Conservation (phyloP, 64 coral and sea anemone species). For the Pocillopora verrucosa region DNA sequence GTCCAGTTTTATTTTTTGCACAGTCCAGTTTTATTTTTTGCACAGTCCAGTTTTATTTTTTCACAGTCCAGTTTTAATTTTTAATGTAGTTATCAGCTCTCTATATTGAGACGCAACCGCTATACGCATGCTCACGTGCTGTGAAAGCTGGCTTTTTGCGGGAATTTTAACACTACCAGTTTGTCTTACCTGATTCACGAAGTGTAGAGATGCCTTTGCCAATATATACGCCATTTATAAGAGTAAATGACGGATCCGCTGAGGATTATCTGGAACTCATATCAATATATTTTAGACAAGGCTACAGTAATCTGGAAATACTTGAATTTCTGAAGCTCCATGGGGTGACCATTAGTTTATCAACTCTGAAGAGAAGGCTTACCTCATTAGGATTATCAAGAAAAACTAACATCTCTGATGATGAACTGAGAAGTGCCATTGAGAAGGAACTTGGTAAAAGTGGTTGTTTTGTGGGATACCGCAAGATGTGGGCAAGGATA, state of each 20-base stretch:
- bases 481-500: constrained; percentile 7
- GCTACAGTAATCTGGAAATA: constrained; percentile 26
- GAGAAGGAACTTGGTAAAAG: constrained; percentile 42
- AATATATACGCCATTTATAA: constrained; percentile 17
- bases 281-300: constrained; percentile 12
- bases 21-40: no score
- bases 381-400: neutral
- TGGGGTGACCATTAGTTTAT: constrained; percentile 16
- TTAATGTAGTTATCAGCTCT: no score
- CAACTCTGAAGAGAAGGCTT: constrained; percentile 36
- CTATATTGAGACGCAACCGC: no score
- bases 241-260: no score
- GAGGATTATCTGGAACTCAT: constrained; percentile 16
- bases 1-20: no score
- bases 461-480: constrained; percentile 52
- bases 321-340: constrained; percentile 40
- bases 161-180: no score
- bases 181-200: no score
- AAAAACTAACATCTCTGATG: neutral
- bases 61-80: no score
- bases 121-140: no score
- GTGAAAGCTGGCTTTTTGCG: no score
- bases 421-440: constrained; percentile 17
- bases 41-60: no score
- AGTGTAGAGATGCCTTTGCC: neutral